Percentiles rank a stretch among this genome's conserved stretches.
Evolutionary conservation across 2,888 invertebrate species (phyloP).

Genomic region (Crepidodera aurea): DNA sequence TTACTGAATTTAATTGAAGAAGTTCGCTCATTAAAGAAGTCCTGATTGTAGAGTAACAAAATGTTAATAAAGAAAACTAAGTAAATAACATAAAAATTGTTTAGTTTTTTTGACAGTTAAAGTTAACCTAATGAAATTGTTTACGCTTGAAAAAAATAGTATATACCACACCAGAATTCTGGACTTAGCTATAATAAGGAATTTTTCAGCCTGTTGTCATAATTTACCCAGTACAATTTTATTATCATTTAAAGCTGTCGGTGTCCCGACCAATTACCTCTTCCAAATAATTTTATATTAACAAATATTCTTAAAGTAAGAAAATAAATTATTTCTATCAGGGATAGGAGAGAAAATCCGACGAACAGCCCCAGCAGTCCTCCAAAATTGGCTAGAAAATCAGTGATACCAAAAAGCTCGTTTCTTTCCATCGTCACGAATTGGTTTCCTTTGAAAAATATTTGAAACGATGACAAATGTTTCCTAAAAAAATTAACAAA

Average conservation of each 20-base stretch:
- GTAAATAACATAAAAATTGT: too few relatives aligned
- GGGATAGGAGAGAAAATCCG: constrained; percentile 57
- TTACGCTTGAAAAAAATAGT: too few relatives aligned
- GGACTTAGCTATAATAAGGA: too few relatives aligned
- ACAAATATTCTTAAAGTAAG: constrained; percentile 59
- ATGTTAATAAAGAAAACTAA: too few relatives aligned
- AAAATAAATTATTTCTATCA: constrained; percentile 65
- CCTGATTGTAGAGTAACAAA: too few relatives aligned
- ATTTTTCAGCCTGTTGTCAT: too few relatives aligned
- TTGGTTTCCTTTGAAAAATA: constrained; percentile 76
- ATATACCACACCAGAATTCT: too few relatives aligned
- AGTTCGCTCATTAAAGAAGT: too few relatives aligned
- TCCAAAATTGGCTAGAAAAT: constrained; percentile 75
- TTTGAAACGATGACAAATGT: constrained; percentile 66
- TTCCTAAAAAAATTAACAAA: constrained; percentile 42
- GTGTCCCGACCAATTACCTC: constrained; percentile 45
- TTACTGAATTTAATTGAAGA: too few relatives aligned
- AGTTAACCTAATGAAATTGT: too few relatives aligned
- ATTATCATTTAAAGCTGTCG: not conserved
- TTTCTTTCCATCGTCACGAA: constrained; percentile 73
- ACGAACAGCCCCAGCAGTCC: constrained; percentile 67
- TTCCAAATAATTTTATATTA: constrained; percentile 48
- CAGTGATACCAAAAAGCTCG: constrained; percentile 73
- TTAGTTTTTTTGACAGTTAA: too few relatives aligned
- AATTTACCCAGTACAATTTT: too few relatives aligned